A percentile compares a stretch with the other conserved stretches of the same genome.
Conservation (phyloP, 2,888 invertebrate genomes). For the Macrosoma leucophasiata region DNA sequence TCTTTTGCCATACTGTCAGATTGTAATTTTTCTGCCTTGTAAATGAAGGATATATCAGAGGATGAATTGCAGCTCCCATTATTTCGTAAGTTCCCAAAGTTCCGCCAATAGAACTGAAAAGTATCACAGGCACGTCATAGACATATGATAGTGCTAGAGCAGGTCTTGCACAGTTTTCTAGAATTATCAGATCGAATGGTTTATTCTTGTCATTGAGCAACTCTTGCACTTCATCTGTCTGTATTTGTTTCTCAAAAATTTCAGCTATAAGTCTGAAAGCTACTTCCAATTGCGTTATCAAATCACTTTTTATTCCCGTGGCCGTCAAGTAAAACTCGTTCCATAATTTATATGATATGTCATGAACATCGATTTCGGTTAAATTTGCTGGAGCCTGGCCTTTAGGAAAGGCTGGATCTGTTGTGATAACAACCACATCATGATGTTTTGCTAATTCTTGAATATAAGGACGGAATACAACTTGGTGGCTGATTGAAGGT, state of each 20-base stretch:
- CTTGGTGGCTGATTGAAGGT: constrained; percentile 40
- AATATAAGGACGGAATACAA: constrained; percentile 37
- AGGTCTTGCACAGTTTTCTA: constrained; percentile 33
- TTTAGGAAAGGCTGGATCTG: constrained; percentile 38
- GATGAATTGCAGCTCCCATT: constrained; percentile 33
- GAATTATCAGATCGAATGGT: constrained; percentile 37
- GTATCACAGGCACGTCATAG: constrained; percentile 40
- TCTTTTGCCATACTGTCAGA: constrained; percentile 27
- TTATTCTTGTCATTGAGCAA: constrained; percentile 20
- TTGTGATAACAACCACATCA: constrained; percentile 43
- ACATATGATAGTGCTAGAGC: constrained; percentile 33
- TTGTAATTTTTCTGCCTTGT: constrained; percentile 24
- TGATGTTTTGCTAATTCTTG: constrained; percentile 44
- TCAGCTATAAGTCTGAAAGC: constrained; percentile 8
- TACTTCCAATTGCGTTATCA: constrained; percentile 11
- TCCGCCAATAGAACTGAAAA: constrained; percentile 38
- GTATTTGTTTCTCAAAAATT: constrained; percentile 22
- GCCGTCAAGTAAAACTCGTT: constrained; percentile 12
- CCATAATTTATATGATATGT: constrained; percentile 36
- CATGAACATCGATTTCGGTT: constrained; percentile 43
- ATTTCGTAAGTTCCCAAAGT: constrained; percentile 23
- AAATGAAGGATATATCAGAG: constrained; percentile 29
- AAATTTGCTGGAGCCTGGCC: constrained; percentile 37
- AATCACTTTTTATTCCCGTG: constrained; percentile 15
- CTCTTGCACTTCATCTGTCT: constrained; percentile 20